These are phyloP conservation scores for Xiphydria camelus DNA, from an alignment of 2,888 invertebrate species.

Conservation along the genomic window DNA sequence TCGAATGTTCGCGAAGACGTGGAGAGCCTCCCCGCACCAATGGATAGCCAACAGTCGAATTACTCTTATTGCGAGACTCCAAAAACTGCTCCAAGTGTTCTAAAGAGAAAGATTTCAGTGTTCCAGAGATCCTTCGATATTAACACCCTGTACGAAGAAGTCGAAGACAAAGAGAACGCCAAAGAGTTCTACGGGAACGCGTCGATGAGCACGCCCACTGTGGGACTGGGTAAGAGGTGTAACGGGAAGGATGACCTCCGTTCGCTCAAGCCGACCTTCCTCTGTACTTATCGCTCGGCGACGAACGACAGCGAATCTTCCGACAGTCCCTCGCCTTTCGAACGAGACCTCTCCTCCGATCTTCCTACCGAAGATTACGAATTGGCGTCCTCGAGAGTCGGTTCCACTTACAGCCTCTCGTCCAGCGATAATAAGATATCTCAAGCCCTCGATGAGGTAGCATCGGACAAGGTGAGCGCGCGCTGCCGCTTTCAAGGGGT, in stretches of 20 bases:
- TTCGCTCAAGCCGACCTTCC: too few relatives aligned
- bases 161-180: background rate
- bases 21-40: too few relatives aligned
- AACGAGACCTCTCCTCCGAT: too few relatives aligned
- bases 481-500: too few relatives aligned
- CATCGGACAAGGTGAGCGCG: too few relatives aligned
- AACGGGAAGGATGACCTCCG: too few relatives aligned
- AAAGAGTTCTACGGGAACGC: background rate
- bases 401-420: too few relatives aligned
- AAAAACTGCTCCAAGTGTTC: conserved; percentile 10
- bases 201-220: background rate
- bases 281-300: background rate
- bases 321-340: background rate
- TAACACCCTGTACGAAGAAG: conserved; percentile 14
- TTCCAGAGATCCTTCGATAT: conserved; percentile 44
- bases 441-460: too few relatives aligned
- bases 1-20: background rate
- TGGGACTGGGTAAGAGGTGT: background rate
- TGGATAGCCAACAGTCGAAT: too few relatives aligned
- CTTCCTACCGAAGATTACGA: too few relatives aligned
- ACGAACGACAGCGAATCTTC: background rate
- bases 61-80: conserved; percentile 14
- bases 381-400: too few relatives aligned
- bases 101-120: conserved; percentile 43
- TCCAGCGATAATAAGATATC: too few relatives aligned